Conservation (phyloP, 1,140 invertebrate genomes). For the Pteromalus puparum region DNA sequence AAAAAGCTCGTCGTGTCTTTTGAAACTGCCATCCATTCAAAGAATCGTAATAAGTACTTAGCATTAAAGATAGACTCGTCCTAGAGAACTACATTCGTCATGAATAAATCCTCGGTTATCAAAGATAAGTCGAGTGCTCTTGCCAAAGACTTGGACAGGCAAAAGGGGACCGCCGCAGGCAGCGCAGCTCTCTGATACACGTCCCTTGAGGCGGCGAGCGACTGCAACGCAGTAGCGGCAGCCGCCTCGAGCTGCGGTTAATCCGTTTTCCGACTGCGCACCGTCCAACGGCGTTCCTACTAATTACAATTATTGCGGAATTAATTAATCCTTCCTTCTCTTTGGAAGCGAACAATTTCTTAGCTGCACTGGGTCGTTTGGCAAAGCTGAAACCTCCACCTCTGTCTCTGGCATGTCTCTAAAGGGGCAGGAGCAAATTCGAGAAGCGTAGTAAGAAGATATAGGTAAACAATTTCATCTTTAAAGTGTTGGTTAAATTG, state of each 20-base stretch:
- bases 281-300: background rate
- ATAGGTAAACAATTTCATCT: background rate
- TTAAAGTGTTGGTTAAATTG: background rate
- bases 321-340: constrained; percentile 39
- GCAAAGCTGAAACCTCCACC: background rate
- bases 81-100: background rate
- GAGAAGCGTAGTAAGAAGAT: background rate
- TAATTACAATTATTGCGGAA: constrained; percentile 37
- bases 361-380: background rate
- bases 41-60: background rate
- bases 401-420: background rate
- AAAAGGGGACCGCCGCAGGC: constrained; percentile 1
- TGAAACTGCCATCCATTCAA: background rate
- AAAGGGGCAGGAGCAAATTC: background rate
- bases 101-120: constrained; percentile 17
- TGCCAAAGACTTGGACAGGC: constrained; percentile 14
- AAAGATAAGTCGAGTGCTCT: constrained; percentile 2
- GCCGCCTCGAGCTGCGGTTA: background rate
- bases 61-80: background rate
- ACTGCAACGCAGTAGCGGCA: background rate
- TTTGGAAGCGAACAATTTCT: constrained; percentile 8
- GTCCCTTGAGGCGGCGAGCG: background rate
- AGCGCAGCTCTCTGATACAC: background rate
- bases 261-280: constrained; percentile 12
- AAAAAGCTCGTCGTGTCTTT: background rate